Evolutionary conservation across 1,140 invertebrate genomes (phyloP), one percentile per base, ranked within the genome.

Genomic region (Cydia amplana): DNA sequence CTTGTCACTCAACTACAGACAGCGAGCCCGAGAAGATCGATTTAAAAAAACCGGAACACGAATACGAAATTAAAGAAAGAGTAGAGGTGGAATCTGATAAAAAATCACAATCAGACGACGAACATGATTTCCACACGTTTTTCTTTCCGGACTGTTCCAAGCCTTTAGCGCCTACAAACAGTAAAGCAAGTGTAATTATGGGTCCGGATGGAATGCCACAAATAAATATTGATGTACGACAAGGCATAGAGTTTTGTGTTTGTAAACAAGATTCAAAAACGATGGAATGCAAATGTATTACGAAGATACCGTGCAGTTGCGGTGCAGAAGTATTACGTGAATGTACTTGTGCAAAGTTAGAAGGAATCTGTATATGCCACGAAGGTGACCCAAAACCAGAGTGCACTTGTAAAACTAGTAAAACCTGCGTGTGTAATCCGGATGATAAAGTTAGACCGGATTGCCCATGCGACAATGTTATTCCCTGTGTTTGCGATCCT

Each of bases 141-240:
- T 93, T 93, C 74, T 93, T 90, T 73, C 85, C 91, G 7, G 88
- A 93, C 75, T 91, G 89, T 65, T 79, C 75, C 65, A 90, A 91
- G 75, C 78, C 84, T n/a, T 40, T 73, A 40, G 75, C 81, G 36
- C 43, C 65, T 20, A 75, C 76, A 75, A 75, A 87, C 63, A 88
- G 86, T 64, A 83, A 85, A 78, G 82, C 76, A 46, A 93, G 86
- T 74, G 25, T 93, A 51, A 82, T 92, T 25, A 76, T 87, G 72
- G 81, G 83, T 14, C n/a, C n/a, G 25, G 79, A 92, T 80, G 91
- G 90, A 20, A 74, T 93, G 72, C 92, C 91, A 23, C 77, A 87
- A 80, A 80, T 92, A 36, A 93, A 93, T 80, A 60, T 7, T 9
- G 74, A 76, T 63, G 77, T 74, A 51, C 72, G 64, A 63, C 80